Evolutionary conservation across 2,113 vertebrate genomes (phyloP).

Genomic region (Mungos mungo): DNA sequence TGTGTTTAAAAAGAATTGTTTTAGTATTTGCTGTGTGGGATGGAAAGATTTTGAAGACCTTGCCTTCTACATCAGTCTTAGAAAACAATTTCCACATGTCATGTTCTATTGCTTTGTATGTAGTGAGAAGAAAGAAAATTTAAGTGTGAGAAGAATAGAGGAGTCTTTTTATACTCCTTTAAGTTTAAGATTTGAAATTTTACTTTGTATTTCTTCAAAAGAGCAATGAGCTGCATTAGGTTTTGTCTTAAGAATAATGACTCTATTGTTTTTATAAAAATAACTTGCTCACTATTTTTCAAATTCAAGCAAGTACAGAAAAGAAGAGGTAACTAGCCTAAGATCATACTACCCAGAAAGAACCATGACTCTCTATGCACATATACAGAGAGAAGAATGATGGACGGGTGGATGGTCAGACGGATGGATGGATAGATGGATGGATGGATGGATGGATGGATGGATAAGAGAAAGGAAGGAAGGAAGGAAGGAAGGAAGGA

Average conservation of each 20-base stretch:
- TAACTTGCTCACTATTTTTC: constrained; percentile 34
- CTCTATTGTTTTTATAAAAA: constrained; percentile 56
- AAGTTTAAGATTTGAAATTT: constrained; percentile 28
- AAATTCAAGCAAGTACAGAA: constrained; percentile 40
- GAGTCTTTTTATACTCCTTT: constrained; percentile 19
- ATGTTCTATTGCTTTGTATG: background rate
- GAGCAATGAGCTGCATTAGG: constrained; percentile 19
- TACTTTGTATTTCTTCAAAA: constrained; percentile 55
- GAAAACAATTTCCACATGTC: constrained; percentile 15
- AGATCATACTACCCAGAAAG: background rate
- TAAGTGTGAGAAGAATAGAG: background rate
- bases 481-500: background rate
- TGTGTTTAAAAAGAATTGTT: constrained; percentile 48
- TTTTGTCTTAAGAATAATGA: constrained; percentile 58
- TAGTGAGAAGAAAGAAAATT: background rate
- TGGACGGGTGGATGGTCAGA: background rate
- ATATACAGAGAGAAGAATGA: background rate
- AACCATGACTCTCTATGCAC: background rate
- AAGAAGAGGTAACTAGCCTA: constrained; percentile 5
- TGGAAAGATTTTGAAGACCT: constrained; percentile 14
- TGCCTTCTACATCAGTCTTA: constrained; percentile 42
- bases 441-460: background rate
- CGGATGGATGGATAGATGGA: too few relatives aligned
- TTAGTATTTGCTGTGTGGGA: constrained; percentile 38
- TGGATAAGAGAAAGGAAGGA: background rate